These are phyloP conservation scores for Brachystomella parvula DNA, from an alignment of 1,140 invertebrate species.

Conservation along the genomic window DNA sequence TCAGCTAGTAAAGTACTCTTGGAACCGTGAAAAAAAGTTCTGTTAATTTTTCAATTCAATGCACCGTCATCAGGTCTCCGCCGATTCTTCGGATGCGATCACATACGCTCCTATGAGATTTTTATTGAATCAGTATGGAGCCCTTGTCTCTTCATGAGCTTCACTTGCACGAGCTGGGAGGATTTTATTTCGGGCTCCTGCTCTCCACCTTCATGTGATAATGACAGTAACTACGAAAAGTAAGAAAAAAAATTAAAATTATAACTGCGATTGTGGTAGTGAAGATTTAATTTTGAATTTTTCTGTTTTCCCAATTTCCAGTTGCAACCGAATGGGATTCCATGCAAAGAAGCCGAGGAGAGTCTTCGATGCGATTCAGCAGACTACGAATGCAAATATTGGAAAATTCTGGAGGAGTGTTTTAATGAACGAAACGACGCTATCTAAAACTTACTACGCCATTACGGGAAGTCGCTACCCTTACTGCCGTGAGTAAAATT, in stretches of 20 bases:
- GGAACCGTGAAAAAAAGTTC: too few relatives aligned
- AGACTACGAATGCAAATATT: neutral
- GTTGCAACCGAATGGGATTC: constrained; percentile 34
- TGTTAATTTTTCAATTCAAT: neutral
- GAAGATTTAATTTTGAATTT: neutral
- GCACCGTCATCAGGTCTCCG: constrained; percentile 51
- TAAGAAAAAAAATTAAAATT: neutral
- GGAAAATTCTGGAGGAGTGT: neutral
- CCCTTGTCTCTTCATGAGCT: constrained; percentile 62
- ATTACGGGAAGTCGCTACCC: constrained; percentile 21
- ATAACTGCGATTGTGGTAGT: too few relatives aligned
- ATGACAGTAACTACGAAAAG: neutral
- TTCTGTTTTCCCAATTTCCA: constrained; percentile 12
- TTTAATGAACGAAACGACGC: neutral
- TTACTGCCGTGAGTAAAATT: constrained; percentile 24
- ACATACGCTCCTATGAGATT: constrained; percentile 71
- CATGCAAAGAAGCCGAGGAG: constrained; percentile 25
- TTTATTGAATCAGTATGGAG: constrained; percentile 77
- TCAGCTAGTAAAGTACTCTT: neutral
- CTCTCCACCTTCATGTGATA: neutral
- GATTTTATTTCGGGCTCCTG: constrained; percentile 48
- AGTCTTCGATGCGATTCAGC: neutral
- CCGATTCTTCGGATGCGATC: constrained; percentile 72
- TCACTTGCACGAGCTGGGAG: constrained; percentile 69
- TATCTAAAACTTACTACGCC: constrained; percentile 24